A percentile compares a stretch with the other conserved stretches of the same genome.
Evolutionary conservation across 2,113 vertebrate genomes (phyloP).

Genomic region (Eurystomus gularis): DNA sequence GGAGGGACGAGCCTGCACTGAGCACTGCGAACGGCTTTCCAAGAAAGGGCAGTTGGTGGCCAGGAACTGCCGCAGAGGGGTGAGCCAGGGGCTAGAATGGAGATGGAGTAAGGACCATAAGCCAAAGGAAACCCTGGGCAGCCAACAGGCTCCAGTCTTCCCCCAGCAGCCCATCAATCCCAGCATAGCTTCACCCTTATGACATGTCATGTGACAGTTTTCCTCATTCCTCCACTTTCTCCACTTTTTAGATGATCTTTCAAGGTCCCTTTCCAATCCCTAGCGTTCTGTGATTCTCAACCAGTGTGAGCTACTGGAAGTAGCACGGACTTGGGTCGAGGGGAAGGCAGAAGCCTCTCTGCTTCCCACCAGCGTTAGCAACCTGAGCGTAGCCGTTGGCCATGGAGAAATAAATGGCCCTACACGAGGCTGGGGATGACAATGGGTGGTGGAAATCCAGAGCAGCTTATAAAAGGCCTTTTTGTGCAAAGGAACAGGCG

Average conservation of each 20-base stretch:
- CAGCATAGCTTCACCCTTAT: fast-evolving
- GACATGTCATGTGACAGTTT: fast-evolving
- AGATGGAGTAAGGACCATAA: fast-evolving
- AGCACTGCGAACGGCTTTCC: fast-evolving
- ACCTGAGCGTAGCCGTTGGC: fast-evolving
- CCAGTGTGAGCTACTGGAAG: background rate
- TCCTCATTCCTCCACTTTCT: background rate
- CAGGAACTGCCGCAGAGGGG: background rate
- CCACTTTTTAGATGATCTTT: no score
- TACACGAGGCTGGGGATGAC: fast-evolving
- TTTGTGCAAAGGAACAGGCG: background rate
- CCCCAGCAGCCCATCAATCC: background rate
- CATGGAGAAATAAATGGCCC: fast-evolving
- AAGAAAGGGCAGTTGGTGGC: background rate
- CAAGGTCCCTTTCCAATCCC: no score
- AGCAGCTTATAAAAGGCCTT: background rate
- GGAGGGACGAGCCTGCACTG: background rate
- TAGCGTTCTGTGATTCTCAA: no score
- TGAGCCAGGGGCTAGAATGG: background rate
- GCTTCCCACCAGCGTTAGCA: background rate
- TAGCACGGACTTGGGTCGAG: fast-evolving
- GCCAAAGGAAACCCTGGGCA: background rate
- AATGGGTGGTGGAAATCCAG: background rate
- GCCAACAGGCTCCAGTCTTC: background rate
- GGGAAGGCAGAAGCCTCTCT: background rate